Evolutionary conservation across 1,140 invertebrate species (phyloP).

Genomic region (Phthorimaea operculella): DNA sequence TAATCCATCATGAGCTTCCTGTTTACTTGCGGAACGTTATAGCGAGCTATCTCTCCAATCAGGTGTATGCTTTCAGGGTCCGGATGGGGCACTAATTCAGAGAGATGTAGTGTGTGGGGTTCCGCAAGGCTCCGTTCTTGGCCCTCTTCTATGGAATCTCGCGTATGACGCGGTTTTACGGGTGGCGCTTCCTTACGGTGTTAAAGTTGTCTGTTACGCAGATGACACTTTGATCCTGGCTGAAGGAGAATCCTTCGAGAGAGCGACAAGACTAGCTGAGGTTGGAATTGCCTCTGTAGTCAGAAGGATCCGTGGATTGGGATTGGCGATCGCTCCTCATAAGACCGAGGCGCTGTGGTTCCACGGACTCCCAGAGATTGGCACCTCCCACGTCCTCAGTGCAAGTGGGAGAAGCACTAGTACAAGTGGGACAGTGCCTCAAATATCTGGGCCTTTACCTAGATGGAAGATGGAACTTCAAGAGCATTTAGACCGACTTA

Average conservation of each 20-base stretch:
- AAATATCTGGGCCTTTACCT: neutral
- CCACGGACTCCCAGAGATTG: neutral
- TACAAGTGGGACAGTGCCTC: neutral
- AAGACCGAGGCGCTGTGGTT: neutral
- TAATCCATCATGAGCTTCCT: slow-evolving; percentile 9
- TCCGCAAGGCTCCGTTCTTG: neutral
- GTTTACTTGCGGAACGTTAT: slow-evolving; percentile 3
- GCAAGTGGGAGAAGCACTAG: neutral
- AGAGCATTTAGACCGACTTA: neutral
- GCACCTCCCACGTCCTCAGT: neutral
- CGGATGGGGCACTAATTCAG: neutral
- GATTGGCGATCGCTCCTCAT: neutral
- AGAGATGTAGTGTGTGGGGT: slow-evolving; percentile 4
- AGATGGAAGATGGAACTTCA: neutral
- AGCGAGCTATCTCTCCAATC: neutral
- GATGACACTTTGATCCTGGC: neutral
- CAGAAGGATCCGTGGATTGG: neutral
- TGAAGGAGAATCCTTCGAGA: neutral
- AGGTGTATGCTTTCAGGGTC: neutral
- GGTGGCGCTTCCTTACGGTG: neutral
- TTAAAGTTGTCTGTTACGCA: neutral
- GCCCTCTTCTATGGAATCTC: neutral
- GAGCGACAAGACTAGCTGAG: neutral
- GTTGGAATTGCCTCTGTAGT: neutral
- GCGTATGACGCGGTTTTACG: neutral